Conservation (phyloP, 2,797 vertebrate genomes). For the Chelon auratus region DNA sequence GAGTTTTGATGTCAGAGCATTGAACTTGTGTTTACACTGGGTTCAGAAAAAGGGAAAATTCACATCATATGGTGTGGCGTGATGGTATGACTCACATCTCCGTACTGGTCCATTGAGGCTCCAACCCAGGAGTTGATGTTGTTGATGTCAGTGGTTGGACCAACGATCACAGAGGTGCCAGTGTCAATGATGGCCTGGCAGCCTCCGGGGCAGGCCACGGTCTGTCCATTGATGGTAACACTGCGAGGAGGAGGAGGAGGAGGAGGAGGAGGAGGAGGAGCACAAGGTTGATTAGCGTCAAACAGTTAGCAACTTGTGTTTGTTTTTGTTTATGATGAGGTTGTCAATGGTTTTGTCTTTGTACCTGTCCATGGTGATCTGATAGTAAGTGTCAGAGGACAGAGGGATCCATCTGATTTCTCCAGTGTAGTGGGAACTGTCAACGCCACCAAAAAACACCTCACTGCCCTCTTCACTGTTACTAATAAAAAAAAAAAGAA, state of each 20-base stretch:
- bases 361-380: constrained; percentile 78
- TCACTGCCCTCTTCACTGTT: constrained; percentile 57
- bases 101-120: constrained; percentile 60
- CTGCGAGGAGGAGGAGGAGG: constrained; percentile 30
- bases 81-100: constrained; percentile 71
- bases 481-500: constrained; percentile 33
- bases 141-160: constrained; percentile 71
- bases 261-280: neutral
- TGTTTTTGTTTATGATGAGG: neutral
- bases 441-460: constrained; percentile 68
- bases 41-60: constrained; percentile 50
- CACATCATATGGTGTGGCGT: constrained; percentile 15
- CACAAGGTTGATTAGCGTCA: neutral
- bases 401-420: constrained; percentile 70
- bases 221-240: constrained; percentile 71
- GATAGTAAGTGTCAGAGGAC: constrained; percentile 73
- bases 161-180: constrained; percentile 78
- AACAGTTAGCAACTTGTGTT: too few species aligned
- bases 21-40: constrained; percentile 56
- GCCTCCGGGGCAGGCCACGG: constrained; percentile 73
- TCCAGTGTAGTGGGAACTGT: constrained; percentile 68
- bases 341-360: constrained; percentile 3
- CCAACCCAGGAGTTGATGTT: constrained; percentile 72
- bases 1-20: constrained; percentile 58
- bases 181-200: constrained; percentile 82